These are phyloP conservation scores for Pocota personata DNA, from an alignment of 2,888 invertebrate genomes.

Conservation along the genomic window DNA sequence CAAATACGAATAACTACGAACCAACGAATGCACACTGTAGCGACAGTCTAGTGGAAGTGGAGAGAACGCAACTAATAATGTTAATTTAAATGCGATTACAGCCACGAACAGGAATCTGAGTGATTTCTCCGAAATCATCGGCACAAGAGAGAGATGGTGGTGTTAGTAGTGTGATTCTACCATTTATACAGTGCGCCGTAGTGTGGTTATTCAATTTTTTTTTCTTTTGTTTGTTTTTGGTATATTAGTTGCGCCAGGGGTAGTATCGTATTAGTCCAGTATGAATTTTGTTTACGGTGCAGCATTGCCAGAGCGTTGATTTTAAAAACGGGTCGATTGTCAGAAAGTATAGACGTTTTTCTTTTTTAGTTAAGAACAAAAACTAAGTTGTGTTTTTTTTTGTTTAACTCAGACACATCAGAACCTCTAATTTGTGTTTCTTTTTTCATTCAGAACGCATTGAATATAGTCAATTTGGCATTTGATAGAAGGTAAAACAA, in stretches of 20 bases:
- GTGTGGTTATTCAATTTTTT: constrained; percentile 9
- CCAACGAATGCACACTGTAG: constrained; percentile 29
- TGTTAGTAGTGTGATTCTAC: background rate
- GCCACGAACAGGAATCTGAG: background rate
- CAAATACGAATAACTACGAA: constrained; percentile 19
- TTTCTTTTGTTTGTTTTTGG: background rate
- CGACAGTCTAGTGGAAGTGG: constrained; percentile 21
- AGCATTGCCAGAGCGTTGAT: background rate
- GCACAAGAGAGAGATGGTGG: background rate
- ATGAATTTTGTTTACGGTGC: background rate
- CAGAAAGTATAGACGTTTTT: no score
- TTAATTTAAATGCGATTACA: constrained; percentile 50
- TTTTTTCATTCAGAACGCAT: no score
- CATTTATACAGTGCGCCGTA: background rate
- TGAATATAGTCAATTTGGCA: no score
- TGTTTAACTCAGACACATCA: no score
- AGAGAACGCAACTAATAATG: constrained; percentile 48
- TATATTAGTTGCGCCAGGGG: background rate
- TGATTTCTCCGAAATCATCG: constrained; percentile 2
- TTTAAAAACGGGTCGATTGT: background rate
- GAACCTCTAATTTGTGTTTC: no score
- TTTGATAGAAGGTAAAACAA: no score
- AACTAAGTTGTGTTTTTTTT: no score
- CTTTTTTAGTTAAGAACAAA: no score
- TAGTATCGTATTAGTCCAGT: background rate